Evolutionary conservation across 2,888 invertebrate genomes (phyloP).

Genomic region (Poecilus cupreus): DNA sequence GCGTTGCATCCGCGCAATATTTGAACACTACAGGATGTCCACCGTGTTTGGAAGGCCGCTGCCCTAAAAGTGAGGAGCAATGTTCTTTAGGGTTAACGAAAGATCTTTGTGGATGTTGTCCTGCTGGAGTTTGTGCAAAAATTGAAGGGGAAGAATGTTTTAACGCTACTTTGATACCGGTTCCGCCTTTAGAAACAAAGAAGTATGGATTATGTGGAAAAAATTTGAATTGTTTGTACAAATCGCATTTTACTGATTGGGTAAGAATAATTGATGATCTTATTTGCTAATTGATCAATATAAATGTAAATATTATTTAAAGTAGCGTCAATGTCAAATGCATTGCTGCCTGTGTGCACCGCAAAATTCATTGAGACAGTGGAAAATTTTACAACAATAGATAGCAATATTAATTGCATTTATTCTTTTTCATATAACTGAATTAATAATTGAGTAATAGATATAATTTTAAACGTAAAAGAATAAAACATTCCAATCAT

Average conservation of each 20-base stretch:
- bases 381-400: too few relatives aligned
- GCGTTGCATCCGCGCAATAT: neutral
- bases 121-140: constrained; percentile 40
- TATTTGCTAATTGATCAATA: too few relatives aligned
- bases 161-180: constrained; percentile 16
- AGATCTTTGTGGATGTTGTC: constrained; percentile 40
- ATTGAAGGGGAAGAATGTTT: constrained; percentile 51
- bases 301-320: too few relatives aligned
- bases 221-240: constrained; percentile 45
- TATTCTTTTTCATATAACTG: too few relatives aligned
- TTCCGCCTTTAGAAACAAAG: constrained; percentile 22
- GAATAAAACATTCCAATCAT: too few relatives aligned
- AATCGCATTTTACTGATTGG: constrained; percentile 15
- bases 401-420: neutral
- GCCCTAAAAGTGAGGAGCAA: constrained; percentile 31
- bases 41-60: constrained; percentile 3
- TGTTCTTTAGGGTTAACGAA: constrained; percentile 1
- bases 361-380: too few relatives aligned
- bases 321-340: too few relatives aligned
- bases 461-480: too few relatives aligned
- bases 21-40: constrained; percentile 40
- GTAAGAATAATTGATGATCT: constrained; percentile 1
- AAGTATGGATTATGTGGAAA: constrained; percentile 37
- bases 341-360: neutral
- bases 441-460: too few relatives aligned